Percentiles rank a stretch among this genome's conserved stretches.
Evolutionary conservation across 1,140 invertebrate species (phyloP).

Genomic region (Drosophila ficusphila): DNA sequence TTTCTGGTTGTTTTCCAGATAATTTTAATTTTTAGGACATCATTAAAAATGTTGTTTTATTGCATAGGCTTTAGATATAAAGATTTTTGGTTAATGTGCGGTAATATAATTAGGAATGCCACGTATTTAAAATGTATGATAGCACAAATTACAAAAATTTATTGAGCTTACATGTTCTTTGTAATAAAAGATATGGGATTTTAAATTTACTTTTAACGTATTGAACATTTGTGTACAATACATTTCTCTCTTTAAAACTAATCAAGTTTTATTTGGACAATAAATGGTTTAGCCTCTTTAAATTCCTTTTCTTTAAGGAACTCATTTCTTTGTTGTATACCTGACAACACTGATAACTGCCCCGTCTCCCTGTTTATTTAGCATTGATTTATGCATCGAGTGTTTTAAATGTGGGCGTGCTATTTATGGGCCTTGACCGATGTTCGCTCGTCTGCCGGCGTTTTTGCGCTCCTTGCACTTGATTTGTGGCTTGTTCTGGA

Average conservation of each 20-base stretch:
- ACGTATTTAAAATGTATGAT: too few species aligned
- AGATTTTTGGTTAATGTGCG: too few species aligned
- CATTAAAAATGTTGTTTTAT: not conserved
- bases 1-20: not conserved
- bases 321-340: conserved; percentile 3
- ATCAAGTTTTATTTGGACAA: too few species aligned
- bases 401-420: conserved; percentile 69
- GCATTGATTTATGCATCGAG: conserved; percentile 74
- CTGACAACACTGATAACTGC: conserved; percentile 12
- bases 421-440: conserved; percentile 56
- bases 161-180: too few species aligned
- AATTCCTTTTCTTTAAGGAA: not conserved
- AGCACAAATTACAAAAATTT: too few species aligned
- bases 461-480: conserved; percentile 56
- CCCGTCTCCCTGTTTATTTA: conserved; percentile 36
- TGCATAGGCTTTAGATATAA: too few species aligned
- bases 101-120: too few species aligned
- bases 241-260: too few species aligned
- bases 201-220: too few species aligned
- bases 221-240: too few species aligned
- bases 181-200: too few species aligned
- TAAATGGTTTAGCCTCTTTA: not conserved
- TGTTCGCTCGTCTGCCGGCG: conserved; percentile 22
- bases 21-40: not conserved
- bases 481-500: conserved; percentile 64